These are phyloP conservation scores for Trachelus iudaicus DNA, from an alignment of 2,888 invertebrate genomes.

Conservation along the genomic window DNA sequence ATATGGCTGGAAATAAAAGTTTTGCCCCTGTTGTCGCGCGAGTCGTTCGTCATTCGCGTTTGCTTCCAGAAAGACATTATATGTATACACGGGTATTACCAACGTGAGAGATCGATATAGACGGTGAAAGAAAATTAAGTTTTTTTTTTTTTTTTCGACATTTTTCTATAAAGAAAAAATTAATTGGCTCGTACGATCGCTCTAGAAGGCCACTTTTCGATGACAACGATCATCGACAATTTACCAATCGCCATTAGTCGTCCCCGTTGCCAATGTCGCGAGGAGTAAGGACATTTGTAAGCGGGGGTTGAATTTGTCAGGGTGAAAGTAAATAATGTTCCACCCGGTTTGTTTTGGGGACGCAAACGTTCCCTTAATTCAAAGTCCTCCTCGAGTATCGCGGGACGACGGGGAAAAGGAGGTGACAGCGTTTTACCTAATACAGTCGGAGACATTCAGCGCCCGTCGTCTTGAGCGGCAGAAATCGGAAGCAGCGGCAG, in stretches of 20 bases:
- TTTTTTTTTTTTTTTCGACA: no score
- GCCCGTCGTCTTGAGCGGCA: slow-evolving; percentile 11
- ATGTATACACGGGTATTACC: no score
- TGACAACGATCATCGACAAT: no score
- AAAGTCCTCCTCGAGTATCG: slow-evolving; percentile 52
- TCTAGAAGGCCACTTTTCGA: background rate
- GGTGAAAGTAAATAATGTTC: slow-evolving; percentile 61
- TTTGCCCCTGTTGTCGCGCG: slow-evolving; percentile 31
- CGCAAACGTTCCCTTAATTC: slow-evolving; percentile 59
- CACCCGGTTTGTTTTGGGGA: slow-evolving; percentile 59
- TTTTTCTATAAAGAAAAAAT: no score
- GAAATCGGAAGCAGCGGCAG: background rate
- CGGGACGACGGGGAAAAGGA: background rate
- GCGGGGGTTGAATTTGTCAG: slow-evolving; percentile 58
- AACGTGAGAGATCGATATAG: slow-evolving; percentile 37
- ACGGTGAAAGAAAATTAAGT: no score
- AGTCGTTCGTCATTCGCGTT: slow-evolving; percentile 46
- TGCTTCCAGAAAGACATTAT: slow-evolving; percentile 12
- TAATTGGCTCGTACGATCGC: background rate
- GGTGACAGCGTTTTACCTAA: background rate
- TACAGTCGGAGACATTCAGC: no score
- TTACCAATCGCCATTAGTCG: no score
- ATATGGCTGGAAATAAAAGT: slow-evolving; percentile 41
- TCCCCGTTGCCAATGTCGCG: background rate
- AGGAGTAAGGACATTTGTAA: background rate